Evolutionary conservation across 1,140 invertebrate genomes (phyloP), one percentile per base, ranked within the genome.

Genomic region (Chironomus striatipennis): DNA sequence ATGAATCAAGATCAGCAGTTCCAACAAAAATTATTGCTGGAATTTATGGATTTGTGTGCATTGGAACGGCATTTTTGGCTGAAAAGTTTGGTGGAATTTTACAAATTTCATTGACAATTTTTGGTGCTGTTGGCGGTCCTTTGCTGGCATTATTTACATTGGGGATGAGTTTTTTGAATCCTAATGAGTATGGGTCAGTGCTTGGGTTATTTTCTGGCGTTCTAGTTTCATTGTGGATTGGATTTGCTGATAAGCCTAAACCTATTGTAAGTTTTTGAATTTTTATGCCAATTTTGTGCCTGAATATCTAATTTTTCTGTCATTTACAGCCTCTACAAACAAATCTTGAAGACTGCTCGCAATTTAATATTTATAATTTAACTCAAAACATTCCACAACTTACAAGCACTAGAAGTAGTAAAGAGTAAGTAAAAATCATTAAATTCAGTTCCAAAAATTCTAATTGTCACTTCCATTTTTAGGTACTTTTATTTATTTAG

Each of bases 61-160:
- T 95, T 43, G 86, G 84, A 7, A 77, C 95, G 12, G 90, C 93
- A 2, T 92, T 92, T 78, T 42, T 92, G 9, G 78, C 81, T 15
- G 87, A 92, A 76, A 83, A 86, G 34, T 83, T 95, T 43, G 91
- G 90, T 2, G 90, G 90, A 2, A 80, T 95, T 9, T 82, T 94
- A 6, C 86, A 93, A 84, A 87, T 88, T 2, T 87, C 90, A 7
- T 81, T 94, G 18, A 91, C 91, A 1, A 90, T 94, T 75, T 93
- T 93, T 79, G 91, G 92, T 21, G 87, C 93, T n/a, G 85, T 93
- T 42, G 92, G 93, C 7, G 93, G 93, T 15, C 93, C 93, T 0
- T 80, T 94, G 20, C 80, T 94, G 18, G 92, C 89, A 0, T 80
- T 94, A 18, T 94, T 94, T 79, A 89, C 91, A 0, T 81, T 93